Percentiles rank a stretch among this genome's conserved stretches.
These are phyloP conservation scores for Ophion costatus DNA, from an alignment of 2,888 invertebrate species.

Conservation along the genomic window DNA sequence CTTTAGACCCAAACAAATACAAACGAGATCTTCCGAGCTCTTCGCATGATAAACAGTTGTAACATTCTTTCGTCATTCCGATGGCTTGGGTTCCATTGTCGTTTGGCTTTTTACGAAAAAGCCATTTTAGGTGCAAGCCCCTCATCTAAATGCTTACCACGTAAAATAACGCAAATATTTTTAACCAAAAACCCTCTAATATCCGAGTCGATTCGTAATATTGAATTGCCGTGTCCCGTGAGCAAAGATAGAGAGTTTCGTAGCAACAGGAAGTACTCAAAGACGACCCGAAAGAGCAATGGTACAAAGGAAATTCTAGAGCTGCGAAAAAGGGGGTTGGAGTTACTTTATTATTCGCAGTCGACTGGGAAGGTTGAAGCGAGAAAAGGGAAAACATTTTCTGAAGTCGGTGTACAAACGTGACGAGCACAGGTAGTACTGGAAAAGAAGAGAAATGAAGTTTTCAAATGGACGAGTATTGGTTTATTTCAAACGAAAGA, in stretches of 20 bases:
- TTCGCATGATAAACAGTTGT: too few relatives aligned
- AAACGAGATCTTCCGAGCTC: too few relatives aligned
- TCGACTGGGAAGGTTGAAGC: constrained; percentile 47
- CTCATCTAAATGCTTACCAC: too few relatives aligned
- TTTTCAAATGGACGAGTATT: constrained; percentile 28
- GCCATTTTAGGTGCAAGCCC: too few relatives aligned
- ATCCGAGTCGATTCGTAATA: neutral
- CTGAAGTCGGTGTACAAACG: constrained; percentile 44
- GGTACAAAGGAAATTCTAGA: neutral
- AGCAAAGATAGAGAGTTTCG: neutral
- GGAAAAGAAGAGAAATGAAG: constrained; percentile 45
- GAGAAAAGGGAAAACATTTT: constrained; percentile 32
- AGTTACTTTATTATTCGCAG: constrained; percentile 20
- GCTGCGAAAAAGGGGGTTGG: constrained; percentile 9
- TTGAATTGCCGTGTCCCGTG: neutral
- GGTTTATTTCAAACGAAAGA: constrained; percentile 16
- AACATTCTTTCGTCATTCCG: too few relatives aligned
- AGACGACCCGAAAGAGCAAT: too few relatives aligned
- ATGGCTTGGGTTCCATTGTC: too few relatives aligned
- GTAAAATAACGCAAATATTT: too few relatives aligned
- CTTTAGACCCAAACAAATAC: too few relatives aligned
- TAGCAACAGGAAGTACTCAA: neutral
- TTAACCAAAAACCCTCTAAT: neutral
- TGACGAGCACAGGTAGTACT: constrained; percentile 40
- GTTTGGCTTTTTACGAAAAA: too few relatives aligned